Conservation (phyloP, 2,888 invertebrate species). For the Acleris cristana region DNA sequence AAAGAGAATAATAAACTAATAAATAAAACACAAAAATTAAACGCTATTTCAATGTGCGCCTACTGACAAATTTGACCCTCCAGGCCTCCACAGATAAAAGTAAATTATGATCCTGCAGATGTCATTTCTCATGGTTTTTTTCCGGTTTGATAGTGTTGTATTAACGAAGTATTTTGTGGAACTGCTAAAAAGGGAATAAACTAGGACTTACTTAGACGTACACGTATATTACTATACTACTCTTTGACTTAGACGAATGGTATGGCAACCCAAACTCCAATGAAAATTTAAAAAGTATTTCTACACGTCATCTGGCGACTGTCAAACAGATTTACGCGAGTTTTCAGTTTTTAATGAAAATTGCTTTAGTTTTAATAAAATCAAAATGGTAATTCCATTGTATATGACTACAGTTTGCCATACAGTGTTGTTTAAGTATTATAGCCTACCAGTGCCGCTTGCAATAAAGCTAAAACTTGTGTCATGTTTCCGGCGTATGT, state of each 20-base stretch:
- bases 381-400: conserved; percentile 63
- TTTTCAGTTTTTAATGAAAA: conserved; percentile 50
- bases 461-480: neutral
- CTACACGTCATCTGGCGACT: conserved; percentile 66
- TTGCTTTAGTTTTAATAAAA: conserved; percentile 42
- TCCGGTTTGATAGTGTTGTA: conserved; percentile 11
- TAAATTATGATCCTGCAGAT: conserved; percentile 43
- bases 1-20: conserved; percentile 39
- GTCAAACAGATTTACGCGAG: conserved; percentile 23
- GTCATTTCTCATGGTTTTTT: conserved; percentile 53
- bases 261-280: conserved; percentile 40
- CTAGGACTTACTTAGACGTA: neutral
- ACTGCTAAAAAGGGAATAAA: neutral
- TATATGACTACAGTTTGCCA: neutral
- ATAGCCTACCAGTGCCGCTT: neutral
- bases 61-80: conserved; percentile 41
- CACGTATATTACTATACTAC: no score
- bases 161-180: neutral
- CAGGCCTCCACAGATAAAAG: conserved; percentile 12
- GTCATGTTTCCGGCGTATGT: conserved; percentile 48
- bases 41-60: conserved; percentile 47
- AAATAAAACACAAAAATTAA: conserved; percentile 42
- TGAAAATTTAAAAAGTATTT: conserved; percentile 45
- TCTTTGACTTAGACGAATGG: no score
- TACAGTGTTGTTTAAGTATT: neutral